phyloP scores from a whole-genome alignment of 2,888 invertebrate species.

The Drosophila birchii region DNA sequence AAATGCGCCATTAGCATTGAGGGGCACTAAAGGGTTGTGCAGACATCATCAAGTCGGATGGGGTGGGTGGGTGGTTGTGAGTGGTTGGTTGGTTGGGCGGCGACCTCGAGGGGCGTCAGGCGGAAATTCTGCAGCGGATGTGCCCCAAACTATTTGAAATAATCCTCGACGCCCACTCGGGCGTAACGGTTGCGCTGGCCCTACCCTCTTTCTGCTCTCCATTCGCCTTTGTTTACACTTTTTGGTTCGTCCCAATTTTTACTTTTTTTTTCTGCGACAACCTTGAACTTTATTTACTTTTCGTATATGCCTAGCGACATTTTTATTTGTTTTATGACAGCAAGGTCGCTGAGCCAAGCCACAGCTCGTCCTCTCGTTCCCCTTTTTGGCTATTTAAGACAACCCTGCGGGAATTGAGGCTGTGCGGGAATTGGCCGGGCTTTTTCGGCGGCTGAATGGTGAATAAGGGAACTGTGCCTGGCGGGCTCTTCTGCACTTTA shows the following conservation, averaged over 20 bases:
- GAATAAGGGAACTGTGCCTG: slow-evolving; percentile 9
- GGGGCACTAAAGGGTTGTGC: slow-evolving; percentile 48
- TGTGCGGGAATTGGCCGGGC: slow-evolving; percentile 22
- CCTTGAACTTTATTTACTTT: slow-evolving; percentile 61
- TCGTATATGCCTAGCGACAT: slow-evolving; percentile 62
- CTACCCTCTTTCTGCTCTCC: slow-evolving; percentile 20
- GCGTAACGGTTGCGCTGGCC: slow-evolving; percentile 41
- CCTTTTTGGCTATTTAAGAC: slow-evolving; percentile 57
- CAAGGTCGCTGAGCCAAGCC: slow-evolving; percentile 58
- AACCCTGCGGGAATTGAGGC: slow-evolving; percentile 65
- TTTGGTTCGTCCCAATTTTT: slow-evolving; percentile 23
- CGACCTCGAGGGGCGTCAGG: slow-evolving; percentile 21
- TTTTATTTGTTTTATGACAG: slow-evolving; percentile 70
- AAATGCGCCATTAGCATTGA: slow-evolving; percentile 74
- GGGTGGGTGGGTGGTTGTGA: slow-evolving; percentile 1
- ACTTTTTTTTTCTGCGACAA: slow-evolving; percentile 43
- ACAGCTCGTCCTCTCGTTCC: slow-evolving; percentile 19
- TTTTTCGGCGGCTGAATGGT: neutral
- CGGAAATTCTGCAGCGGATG: slow-evolving; percentile 79
- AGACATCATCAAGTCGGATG: slow-evolving; percentile 40
- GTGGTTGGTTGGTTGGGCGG: slow-evolving; percentile 13
- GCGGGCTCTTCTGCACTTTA: slow-evolving; percentile 23
- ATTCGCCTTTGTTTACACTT: slow-evolving; percentile 52
- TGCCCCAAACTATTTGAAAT: slow-evolving; percentile 75
- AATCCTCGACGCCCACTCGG: slow-evolving; percentile 58